phyloP scores from a whole-genome alignment of 2,797 vertebrate species.

The Eurystomus glaucurus region DNA sequence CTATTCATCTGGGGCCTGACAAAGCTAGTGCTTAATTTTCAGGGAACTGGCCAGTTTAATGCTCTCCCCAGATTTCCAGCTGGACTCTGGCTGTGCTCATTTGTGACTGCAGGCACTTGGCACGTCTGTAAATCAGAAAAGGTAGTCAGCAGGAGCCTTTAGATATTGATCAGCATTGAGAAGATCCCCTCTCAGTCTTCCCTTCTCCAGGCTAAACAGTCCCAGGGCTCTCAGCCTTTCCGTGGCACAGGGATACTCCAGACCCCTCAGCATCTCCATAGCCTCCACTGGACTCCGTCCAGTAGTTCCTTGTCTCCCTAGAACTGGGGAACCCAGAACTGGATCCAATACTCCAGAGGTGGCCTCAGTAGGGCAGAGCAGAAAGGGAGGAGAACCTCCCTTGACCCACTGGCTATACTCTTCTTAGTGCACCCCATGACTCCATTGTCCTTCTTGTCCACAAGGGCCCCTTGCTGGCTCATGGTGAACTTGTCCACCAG shows the following conservation, averaged over 20 bases:
- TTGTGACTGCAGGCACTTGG: neutral
- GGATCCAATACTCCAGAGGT: neutral
- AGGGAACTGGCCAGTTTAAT: neutral
- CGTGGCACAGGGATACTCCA: no score
- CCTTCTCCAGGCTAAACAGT: neutral
- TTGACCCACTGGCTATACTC: no score
- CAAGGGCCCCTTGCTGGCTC: neutral
- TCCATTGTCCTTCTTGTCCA: neutral
- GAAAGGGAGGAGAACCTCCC: no score
- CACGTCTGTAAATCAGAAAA: neutral
- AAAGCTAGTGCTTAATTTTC: neutral
- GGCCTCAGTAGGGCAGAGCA: neutral
- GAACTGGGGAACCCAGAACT: neutral
- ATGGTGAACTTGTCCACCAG: neutral
- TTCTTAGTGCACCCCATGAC: neutral
- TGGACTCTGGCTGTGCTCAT: accelerated
- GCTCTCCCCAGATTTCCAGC: neutral
- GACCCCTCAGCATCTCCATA: neutral
- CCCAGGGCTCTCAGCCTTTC: neutral
- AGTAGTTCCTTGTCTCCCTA: neutral
- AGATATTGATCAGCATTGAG: neutral
- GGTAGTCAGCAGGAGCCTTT: neutral
- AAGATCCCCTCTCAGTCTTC: neutral
- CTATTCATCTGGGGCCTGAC: neutral
- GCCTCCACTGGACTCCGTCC: neutral